These are phyloP conservation scores for Kryptolebias ocellatus DNA, from an alignment of 2,797 vertebrate species.

Conservation along the genomic window DNA sequence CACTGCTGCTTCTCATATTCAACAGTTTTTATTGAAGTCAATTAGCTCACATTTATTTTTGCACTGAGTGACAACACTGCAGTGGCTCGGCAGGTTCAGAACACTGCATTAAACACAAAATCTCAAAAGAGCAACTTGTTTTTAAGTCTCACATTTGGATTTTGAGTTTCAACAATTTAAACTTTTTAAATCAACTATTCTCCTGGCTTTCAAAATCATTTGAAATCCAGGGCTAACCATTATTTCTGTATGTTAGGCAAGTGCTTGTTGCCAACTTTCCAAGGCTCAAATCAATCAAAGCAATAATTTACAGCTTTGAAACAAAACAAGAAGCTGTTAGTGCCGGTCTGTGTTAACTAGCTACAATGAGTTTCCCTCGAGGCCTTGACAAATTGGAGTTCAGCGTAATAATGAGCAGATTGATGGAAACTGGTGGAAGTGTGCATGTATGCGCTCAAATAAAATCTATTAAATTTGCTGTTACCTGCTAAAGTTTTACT, in stretches of 20 bases:
- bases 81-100: conserved; percentile 20
- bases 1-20: conserved; percentile 22
- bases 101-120: conserved; percentile 1
- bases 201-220: neutral
- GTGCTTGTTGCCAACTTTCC: neutral
- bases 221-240: neutral
- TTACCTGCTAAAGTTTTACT: neutral
- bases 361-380: conserved; percentile 41
- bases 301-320: conserved; percentile 23
- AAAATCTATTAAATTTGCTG: neutral
- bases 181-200: neutral
- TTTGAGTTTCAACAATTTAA: neutral
- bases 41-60: conserved; percentile 31
- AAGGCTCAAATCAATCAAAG: conserved; percentile 34
- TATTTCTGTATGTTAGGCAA: neutral
- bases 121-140: neutral
- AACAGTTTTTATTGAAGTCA: conserved; percentile 42
- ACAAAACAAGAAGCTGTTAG: conserved; percentile 32
- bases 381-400: conserved; percentile 31
- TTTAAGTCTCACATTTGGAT: conserved; percentile 1
- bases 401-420: conserved; percentile 53
- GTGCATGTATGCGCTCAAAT: conserved; percentile 11
- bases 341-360: conserved; percentile 45
- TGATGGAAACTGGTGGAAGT: conserved; percentile 53
- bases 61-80: conserved; percentile 14